These are phyloP conservation scores for Pituophis catenifer DNA, from an alignment of 2,113 vertebrate genomes.

Conservation along the genomic window DNA sequence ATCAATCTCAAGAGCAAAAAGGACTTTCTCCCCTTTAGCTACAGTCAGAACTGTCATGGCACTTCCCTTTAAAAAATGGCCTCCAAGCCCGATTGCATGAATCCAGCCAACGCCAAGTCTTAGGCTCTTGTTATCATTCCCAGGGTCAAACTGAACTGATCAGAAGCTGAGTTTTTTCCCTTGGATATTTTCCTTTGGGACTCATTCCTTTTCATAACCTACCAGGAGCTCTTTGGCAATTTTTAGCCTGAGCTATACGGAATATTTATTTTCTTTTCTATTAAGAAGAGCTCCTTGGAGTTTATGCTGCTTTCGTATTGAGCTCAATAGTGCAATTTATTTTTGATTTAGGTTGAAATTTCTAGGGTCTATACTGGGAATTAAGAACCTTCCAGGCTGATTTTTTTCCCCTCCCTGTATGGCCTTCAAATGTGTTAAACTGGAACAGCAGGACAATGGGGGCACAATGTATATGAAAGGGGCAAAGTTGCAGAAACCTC, in stretches of 20 bases:
- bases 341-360: neutral
- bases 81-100: neutral
- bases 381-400: neutral
- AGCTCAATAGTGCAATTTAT: neutral
- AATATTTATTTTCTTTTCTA: slow-evolving; percentile 7
- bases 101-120: neutral
- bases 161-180: slow-evolving; percentile 11
- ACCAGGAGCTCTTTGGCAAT: slow-evolving; percentile 10
- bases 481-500: neutral
- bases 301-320: neutral
- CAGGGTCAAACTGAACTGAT: slow-evolving; percentile 1
- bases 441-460: neutral
- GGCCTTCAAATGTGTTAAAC: neutral
- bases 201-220: neutral
- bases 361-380: neutral
- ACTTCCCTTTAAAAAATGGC: neutral
- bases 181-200: neutral
- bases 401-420: neutral
- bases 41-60: neutral
- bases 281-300: neutral
- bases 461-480: neutral
- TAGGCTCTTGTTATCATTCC: neutral
- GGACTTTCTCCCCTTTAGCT: neutral
- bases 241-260: neutral
- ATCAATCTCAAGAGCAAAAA: slow-evolving; percentile 12